These are phyloP conservation scores for Eumerus sabulonum DNA, from an alignment of 2,888 invertebrate species.

Conservation along the genomic window DNA sequence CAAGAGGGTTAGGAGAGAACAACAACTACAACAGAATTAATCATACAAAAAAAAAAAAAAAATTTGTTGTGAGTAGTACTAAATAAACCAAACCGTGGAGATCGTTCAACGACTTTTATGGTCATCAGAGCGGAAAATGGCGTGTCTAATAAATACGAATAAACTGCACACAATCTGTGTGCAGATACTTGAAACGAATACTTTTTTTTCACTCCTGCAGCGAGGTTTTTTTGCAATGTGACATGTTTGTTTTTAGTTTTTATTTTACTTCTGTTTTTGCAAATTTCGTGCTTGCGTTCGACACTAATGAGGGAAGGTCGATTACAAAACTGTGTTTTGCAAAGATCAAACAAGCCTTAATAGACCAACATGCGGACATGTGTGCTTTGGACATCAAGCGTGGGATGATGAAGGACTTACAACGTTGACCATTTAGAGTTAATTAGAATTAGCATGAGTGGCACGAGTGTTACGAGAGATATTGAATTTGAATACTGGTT, in stretches of 20 bases:
- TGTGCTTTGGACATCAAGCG: conserved; percentile 5
- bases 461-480: background rate
- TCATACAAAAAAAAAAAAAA: conserved; percentile 27
- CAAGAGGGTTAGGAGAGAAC: background rate
- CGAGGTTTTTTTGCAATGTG: conserved; percentile 35
- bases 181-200: conserved; percentile 55
- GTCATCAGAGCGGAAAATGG: conserved; percentile 69
- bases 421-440: background rate
- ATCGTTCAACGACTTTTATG: conserved; percentile 69
- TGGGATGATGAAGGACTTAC: conserved; percentile 30
- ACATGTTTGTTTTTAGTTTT: conserved; percentile 13
- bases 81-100: conserved; percentile 46
- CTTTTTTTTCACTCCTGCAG: conserved; percentile 44
- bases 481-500: too few species aligned
- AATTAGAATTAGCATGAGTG: conserved; percentile 1
- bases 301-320: conserved; percentile 66
- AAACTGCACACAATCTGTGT: conserved; percentile 31
- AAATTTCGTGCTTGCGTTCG: conserved; percentile 14
- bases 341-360: conserved; percentile 37
- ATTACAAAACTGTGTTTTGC: conserved; percentile 55
- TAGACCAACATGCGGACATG: conserved; percentile 25
- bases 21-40: conserved; percentile 17
- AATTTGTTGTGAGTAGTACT: background rate
- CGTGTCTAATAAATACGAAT: conserved; percentile 55
- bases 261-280: conserved; percentile 30